Evolutionary conservation across 2,113 vertebrate genomes (phyloP).

Genomic region (Aphelocoma coerulescens): DNA sequence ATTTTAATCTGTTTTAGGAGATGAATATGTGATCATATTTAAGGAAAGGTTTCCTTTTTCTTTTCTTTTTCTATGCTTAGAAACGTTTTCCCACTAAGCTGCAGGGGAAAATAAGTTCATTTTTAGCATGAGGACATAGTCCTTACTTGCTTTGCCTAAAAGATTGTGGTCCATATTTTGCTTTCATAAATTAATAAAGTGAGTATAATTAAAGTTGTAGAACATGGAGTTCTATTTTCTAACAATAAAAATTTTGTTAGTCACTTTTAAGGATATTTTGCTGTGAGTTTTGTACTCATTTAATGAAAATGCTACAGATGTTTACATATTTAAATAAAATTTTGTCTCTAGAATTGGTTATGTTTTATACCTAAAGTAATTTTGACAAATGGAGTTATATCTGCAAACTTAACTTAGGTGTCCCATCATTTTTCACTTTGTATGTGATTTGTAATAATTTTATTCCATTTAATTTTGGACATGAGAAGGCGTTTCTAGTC

Average conservation of each 20-base stretch:
- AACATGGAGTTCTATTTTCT: not conserved
- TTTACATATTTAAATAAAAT: not conserved
- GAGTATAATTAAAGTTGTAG: not conserved
- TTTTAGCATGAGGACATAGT: not conserved
- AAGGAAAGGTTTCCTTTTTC: not conserved
- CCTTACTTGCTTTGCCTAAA: conserved; percentile 6
- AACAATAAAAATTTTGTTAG: not conserved
- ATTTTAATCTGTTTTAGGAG: not conserved
- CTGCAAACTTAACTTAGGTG: not conserved
- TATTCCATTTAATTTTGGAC: not conserved
- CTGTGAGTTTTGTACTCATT: not conserved
- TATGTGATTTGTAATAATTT: not conserved
- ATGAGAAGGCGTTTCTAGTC: not conserved
- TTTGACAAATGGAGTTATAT: not conserved
- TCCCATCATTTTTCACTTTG: not conserved
- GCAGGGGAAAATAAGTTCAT: not conserved
- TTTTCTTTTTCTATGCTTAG: not conserved
- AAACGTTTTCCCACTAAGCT: not conserved
- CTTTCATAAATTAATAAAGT: not conserved
- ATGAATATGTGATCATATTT: not conserved
- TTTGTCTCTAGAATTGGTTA: not conserved
- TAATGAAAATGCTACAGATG: not conserved
- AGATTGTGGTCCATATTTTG: not conserved
- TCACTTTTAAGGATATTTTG: not conserved
- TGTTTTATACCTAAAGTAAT: not conserved